Evolutionary conservation across 1,140 invertebrate genomes (phyloP).

Genomic region (Telenomus remus): DNA sequence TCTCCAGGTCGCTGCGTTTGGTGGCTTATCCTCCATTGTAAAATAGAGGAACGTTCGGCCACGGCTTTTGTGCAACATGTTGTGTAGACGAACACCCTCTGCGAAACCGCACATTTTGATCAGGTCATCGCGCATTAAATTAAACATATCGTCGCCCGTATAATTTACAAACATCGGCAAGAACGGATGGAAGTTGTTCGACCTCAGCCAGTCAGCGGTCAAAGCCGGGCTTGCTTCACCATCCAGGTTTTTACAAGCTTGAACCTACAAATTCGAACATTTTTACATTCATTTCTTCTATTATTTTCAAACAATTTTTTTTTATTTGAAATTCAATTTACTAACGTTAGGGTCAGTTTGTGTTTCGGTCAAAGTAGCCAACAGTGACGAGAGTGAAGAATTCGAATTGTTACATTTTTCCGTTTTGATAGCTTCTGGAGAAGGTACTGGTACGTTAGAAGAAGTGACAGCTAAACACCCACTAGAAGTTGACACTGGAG

Average conservation of each 20-base stretch:
- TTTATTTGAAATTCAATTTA: conserved; percentile 1
- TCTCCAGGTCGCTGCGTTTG: conserved; percentile 79
- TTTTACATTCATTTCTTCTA: no score
- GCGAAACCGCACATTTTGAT: conserved; percentile 45
- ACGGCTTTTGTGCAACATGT: conserved; percentile 34
- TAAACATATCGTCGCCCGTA: conserved; percentile 44
- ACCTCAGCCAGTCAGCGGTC: conserved; percentile 36
- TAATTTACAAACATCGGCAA: conserved; percentile 44
- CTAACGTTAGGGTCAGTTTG: conserved; percentile 77
- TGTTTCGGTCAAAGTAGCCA: conserved; percentile 72
- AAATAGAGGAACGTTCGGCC: conserved; percentile 80
- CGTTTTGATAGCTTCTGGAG: conserved; percentile 62
- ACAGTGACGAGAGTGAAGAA: conserved; percentile 61
- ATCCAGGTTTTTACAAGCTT: conserved; percentile 22
- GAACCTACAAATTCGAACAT: conserved; percentile 25
- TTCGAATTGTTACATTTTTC: conserved; percentile 64
- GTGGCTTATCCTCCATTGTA: conserved; percentile 78
- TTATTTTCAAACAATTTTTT: neutral
- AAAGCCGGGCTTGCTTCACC: conserved; percentile 16
- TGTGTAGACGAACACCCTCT: conserved; percentile 33
- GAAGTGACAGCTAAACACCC: conserved; percentile 61
- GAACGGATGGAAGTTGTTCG: conserved; percentile 35
- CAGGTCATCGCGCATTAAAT: conserved; percentile 34
- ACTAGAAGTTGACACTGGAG: conserved; percentile 63
- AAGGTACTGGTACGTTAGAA: conserved; percentile 54